Percentiles rank a stretch among this genome's conserved stretches.
phyloP scores from a whole-genome alignment of 35 echinoderm and acorn worm genomes.

The Lytechinus pictus region DNA sequence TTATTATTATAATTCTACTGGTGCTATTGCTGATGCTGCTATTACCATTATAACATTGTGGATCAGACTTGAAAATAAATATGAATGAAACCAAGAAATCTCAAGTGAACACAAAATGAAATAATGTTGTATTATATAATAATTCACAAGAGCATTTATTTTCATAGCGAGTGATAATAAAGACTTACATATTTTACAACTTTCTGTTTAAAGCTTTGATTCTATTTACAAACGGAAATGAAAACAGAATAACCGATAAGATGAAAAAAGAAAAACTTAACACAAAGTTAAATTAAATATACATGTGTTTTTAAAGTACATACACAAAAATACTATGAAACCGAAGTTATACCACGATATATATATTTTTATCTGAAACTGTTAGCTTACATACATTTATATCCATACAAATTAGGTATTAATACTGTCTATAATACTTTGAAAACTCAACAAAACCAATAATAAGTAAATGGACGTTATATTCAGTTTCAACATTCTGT shows the following conservation, averaged over 20 bases:
- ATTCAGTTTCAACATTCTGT: too few species aligned
- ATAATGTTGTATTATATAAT: background rate
- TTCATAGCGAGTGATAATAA: conserved; percentile 19
- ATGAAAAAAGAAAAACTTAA: background rate
- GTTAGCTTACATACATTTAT: background rate
- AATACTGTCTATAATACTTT: background rate
- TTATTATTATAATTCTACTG: too few species aligned
- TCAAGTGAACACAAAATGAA: background rate
- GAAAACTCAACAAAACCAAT: background rate
- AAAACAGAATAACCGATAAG: background rate
- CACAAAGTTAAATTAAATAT: background rate
- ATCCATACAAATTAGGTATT: background rate
- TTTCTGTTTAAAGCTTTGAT: conserved; percentile 14
- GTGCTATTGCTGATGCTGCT: background rate
- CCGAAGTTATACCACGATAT: background rate
- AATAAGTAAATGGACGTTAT: too few species aligned
- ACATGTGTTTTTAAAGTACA: background rate
- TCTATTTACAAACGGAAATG: background rate
- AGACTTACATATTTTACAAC: conserved; percentile 1
- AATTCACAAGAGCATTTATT: background rate
- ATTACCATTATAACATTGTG: too few species aligned
- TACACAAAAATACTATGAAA: background rate
- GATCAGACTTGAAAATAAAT: background rate
- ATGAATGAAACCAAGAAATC: background rate
- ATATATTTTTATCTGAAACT: background rate